A percentile compares a stretch with the other conserved stretches of the same genome.
These are phyloP conservation scores for Chaunax sp. DNA, from an alignment of 2,797 vertebrate species.

Conservation along the genomic window DNA sequence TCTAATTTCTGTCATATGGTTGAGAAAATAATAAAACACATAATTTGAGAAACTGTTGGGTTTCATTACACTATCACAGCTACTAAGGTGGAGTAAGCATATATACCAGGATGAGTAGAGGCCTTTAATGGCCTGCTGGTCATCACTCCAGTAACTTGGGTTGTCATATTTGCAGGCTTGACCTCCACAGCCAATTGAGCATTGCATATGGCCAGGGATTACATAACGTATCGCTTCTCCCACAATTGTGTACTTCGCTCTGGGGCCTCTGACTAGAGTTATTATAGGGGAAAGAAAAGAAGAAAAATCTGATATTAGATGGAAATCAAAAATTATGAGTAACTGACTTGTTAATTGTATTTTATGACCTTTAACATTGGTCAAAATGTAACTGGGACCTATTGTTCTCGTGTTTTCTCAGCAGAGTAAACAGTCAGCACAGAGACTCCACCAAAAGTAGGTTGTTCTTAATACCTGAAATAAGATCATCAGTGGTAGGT, in stretches of 20 bases:
- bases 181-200: slow-evolving; percentile 93
- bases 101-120: slow-evolving; percentile 95
- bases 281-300: background rate
- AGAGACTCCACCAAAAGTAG: slow-evolving; percentile 5
- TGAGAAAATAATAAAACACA: background rate
- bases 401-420: too few relatives aligned
- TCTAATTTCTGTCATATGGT: background rate
- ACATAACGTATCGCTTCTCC: slow-evolving; percentile 92
- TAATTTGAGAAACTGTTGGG: too few relatives aligned
- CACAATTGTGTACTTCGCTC: slow-evolving; percentile 91
- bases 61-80: background rate
- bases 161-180: slow-evolving; percentile 96
- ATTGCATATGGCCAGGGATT: slow-evolving; percentile 91
- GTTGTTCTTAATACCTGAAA: slow-evolving; percentile 36
- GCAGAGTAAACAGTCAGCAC: background rate
- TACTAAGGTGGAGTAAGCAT: background rate
- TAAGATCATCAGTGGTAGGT: slow-evolving; percentile 36
- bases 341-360: background rate
- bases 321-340: background rate
- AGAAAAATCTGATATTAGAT: slow-evolving; percentile 1
- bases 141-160: slow-evolving; percentile 89
- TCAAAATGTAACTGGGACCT: background rate
- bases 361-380: background rate
- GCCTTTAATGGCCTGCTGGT: slow-evolving; percentile 92
- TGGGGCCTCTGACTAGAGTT: slow-evolving; percentile 86